Conservation (phyloP, 2,797 vertebrate species). For the Manis crassicaudata region DNA sequence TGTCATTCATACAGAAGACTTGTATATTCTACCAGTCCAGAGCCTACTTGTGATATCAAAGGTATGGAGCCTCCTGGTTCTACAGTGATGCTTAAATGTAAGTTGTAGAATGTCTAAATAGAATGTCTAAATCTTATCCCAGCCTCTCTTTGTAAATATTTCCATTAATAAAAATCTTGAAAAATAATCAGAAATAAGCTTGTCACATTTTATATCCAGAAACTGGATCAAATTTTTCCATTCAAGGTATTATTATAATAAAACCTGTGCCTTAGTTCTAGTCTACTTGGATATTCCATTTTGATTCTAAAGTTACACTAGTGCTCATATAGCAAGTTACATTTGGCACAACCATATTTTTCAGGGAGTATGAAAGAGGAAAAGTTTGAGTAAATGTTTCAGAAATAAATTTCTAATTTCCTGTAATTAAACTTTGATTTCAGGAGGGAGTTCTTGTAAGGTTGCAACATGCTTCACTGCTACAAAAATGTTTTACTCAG, state of each 20-base stretch:
- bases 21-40: neutral
- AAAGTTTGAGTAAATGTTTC: conserved; percentile 52
- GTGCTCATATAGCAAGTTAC: neutral
- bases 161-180: conserved; percentile 28
- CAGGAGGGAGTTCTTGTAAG: conserved; percentile 27
- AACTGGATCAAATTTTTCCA: conserved; percentile 8
- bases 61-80: neutral
- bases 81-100: conserved; percentile 17
- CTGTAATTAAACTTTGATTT: conserved; percentile 58
- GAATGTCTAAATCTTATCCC: conserved; percentile 12
- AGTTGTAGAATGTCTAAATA: neutral
- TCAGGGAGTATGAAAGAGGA: conserved; percentile 31
- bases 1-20: neutral
- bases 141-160: conserved; percentile 44
- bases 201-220: conserved; percentile 13
- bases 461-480: neutral
- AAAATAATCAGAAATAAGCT: conserved; percentile 26
- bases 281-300: neutral
- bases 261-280: neutral
- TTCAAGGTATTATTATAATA: neutral
- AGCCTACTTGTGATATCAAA: neutral
- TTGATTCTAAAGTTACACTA: conserved; percentile 50
- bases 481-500: conserved; percentile 28
- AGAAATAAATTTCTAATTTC: conserved; percentile 60
- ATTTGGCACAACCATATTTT: conserved; percentile 48